Conservation (phyloP, 2,113 vertebrate genomes). For the Spea bombifrons region DNA sequence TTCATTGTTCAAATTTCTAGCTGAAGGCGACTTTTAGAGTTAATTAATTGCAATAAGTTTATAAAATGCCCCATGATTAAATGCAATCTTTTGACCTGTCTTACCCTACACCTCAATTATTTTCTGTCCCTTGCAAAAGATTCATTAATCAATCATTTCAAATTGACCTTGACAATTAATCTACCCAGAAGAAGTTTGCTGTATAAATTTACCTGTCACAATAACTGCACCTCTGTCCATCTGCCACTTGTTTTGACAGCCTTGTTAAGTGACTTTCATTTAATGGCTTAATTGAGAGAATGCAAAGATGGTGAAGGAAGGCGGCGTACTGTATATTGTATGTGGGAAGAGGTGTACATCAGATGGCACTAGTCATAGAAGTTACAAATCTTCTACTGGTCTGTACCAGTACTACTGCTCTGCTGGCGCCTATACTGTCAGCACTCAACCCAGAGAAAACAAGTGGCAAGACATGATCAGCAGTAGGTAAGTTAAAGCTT, state of each 20-base stretch:
- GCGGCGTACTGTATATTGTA: not conserved
- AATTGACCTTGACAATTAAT: constrained; percentile 73
- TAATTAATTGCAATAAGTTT: constrained; percentile 50
- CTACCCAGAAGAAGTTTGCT: constrained; percentile 66
- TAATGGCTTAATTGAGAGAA: constrained; percentile 24
- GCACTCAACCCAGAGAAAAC: no score
- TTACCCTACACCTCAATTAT: constrained; percentile 57
- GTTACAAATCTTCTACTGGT: no score
- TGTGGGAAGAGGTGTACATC: no score
- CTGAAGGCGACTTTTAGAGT: not conserved
- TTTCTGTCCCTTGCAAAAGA: constrained; percentile 61
- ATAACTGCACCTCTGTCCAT: constrained; percentile 60
- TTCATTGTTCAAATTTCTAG: not conserved
- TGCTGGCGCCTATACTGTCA: no score
- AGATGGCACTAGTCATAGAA: no score
- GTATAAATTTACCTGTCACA: constrained; percentile 67
- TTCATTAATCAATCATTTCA: constrained; percentile 80
- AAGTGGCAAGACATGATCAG: no score
- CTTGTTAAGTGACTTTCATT: constrained; percentile 47
- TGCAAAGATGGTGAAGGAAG: not conserved
- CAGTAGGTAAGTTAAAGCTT: no score
- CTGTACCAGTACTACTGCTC: no score
- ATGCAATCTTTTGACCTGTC: constrained; percentile 70
- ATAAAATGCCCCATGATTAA: constrained; percentile 74
- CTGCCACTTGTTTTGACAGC: constrained; percentile 53